These are phyloP conservation scores for Podilymbus podiceps DNA, from an alignment of 2,113 vertebrate species.

Conservation along the genomic window DNA sequence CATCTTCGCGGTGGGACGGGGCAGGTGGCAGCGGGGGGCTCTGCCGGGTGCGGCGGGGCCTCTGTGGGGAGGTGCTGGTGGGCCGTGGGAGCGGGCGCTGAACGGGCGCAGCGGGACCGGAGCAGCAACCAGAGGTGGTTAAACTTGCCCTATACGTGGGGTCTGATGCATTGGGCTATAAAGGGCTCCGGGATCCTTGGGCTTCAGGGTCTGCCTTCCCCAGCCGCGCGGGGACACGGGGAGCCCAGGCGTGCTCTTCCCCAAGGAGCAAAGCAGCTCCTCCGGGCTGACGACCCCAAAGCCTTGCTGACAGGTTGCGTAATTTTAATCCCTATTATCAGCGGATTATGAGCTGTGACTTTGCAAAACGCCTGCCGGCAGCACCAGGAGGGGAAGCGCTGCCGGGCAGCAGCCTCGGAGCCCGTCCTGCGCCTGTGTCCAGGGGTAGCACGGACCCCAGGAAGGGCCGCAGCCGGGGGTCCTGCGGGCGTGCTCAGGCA, in stretches of 20 bases:
- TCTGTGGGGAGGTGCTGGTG: neutral
- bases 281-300: neutral
- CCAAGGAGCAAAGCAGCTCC: neutral
- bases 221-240: fast-evolving
- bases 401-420: neutral
- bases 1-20: fast-evolving
- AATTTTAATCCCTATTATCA: constrained; percentile 47
- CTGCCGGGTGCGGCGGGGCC: neutral
- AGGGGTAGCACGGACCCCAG: neutral
- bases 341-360: constrained; percentile 57
- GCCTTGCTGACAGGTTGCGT: neutral
- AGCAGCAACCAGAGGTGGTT: neutral
- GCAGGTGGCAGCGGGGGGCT: neutral
- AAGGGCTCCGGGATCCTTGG: neutral
- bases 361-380: constrained; percentile 25
- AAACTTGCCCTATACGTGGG: fast-evolving
- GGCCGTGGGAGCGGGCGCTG: neutral
- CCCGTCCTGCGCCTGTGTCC: neutral
- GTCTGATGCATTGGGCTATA: neutral
- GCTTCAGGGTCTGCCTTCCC: neutral
- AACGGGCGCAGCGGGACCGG: neutral
- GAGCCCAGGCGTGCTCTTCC: neutral
- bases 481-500: fast-evolving
- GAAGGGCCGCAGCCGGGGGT: fast-evolving
- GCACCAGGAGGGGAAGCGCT: neutral